A percentile compares a stretch with the other conserved stretches of the same genome.
These are phyloP conservation scores for Tachypleus tridentatus DNA, from an alignment of 1,140 invertebrate species.

Conservation along the genomic window DNA sequence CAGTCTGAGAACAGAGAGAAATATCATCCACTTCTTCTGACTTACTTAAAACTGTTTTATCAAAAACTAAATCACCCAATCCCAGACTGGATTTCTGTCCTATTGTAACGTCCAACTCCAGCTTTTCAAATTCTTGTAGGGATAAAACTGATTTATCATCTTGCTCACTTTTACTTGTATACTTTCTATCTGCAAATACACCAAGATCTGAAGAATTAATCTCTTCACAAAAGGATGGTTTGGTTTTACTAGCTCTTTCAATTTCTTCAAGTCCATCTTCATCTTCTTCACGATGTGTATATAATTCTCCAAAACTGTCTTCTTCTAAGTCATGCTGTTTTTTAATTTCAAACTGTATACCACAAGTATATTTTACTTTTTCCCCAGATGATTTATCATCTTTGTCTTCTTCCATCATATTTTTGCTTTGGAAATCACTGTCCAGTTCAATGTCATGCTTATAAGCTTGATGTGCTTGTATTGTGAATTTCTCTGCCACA, in stretches of 20 bases:
- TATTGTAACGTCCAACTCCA: conserved; percentile 33
- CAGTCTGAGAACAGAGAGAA: conserved; percentile 69
- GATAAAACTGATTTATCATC: conserved; percentile 29
- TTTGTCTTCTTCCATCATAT: neutral
- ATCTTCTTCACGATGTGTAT: conserved; percentile 51
- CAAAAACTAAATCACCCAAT: conserved; percentile 14
- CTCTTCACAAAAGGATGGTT: too few relatives aligned
- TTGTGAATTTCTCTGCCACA: neutral
- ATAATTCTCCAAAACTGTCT: conserved; percentile 41
- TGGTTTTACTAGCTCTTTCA: conserved; percentile 30
- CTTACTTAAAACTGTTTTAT: conserved; percentile 32
- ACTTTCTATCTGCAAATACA: conserved; percentile 22
- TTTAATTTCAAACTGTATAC: conserved; percentile 25
- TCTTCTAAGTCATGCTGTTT: conserved; percentile 48
- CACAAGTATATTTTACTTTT: neutral
- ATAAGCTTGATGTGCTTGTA: neutral
- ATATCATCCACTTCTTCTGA: conserved; percentile 73
- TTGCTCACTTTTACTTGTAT: too few relatives aligned
- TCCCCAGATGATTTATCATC: neutral
- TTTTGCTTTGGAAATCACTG: neutral
- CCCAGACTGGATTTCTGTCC: conserved; percentile 10
- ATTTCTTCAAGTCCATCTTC: conserved; percentile 9
- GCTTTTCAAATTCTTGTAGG: conserved; percentile 37
- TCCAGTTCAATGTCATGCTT: neutral
- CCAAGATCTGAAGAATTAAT: conserved; percentile 31